Evolutionary conservation across 1,140 invertebrate species (phyloP), one percentile per base, ranked within the genome.

Genomic region (Bombus confusus): DNA sequence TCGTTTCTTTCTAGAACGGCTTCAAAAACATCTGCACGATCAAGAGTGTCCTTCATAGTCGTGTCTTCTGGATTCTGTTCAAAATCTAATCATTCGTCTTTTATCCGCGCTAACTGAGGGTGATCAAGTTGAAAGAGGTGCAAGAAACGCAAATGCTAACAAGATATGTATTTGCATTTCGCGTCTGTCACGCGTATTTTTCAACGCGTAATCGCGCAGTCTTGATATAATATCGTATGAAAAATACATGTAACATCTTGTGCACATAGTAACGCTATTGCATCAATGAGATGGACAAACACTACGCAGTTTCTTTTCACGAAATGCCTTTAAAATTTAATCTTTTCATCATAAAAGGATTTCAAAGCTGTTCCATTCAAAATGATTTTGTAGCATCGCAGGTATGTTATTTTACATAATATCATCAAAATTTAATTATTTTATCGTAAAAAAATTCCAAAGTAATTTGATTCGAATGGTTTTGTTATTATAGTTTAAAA

Each of bases 61-160:
- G 31, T 64, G 18, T 85, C 83, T 3, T 64, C 76, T 39, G 83
- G 57, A 64, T 64, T 72, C 83, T 85, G 31, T 62, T 34, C 47
- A 72, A 39, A 84, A 79, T 34, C n/a, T 3, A 10, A 62, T 59
- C 3, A 37, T 79, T 68, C 25, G 25, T 25, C 13, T 77, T 41
- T 37, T 10, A 25, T n/a, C 22, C 3, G 34, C 34, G 22, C 3
- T 6, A 25, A 28, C 39, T 34, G 52, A 37, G 3, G 25, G 8
- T 8, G 10, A 79, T 66, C 28, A 18, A 62, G 15, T 41, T 10
- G 0, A 13, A n/a, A 52, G 5, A n/a, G 15, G 9, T 31, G 59
- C 2, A 9, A 31, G 8, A 47, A 28, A 31, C 22, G 47, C 18
- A 52, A 52, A 52, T 9, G 25, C 22, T 13, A 18, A 37, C 66